phyloP scores from a whole-genome alignment of 2,797 vertebrate genomes.

The Gobionotothen gibberifrons region DNA sequence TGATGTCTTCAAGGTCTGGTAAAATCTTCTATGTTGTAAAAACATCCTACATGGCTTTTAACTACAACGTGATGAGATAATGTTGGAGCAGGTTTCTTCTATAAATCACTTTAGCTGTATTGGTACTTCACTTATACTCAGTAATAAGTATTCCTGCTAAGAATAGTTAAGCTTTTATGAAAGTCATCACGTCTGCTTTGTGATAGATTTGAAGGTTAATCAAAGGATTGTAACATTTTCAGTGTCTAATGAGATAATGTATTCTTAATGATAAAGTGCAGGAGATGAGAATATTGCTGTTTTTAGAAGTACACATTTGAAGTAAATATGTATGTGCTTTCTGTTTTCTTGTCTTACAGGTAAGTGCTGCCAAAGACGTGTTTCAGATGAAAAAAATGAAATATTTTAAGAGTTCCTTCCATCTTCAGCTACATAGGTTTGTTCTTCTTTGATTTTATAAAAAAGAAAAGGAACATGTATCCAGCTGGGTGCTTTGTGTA shows the following conservation, averaged over 20 bases:
- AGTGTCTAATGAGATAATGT: background rate
- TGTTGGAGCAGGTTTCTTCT: background rate
- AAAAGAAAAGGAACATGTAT: slow-evolving; percentile 11
- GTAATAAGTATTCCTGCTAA: background rate
- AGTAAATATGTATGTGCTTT: background rate
- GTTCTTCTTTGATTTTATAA: slow-evolving; percentile 21
- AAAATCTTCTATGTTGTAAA: background rate
- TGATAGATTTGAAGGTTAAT: background rate
- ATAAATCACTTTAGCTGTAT: background rate
- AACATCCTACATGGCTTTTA: background rate
- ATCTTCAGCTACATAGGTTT: slow-evolving; percentile 28
- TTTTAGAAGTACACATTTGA: background rate
- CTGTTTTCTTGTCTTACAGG: slow-evolving; percentile 25
- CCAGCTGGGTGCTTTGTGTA: slow-evolving; percentile 31
- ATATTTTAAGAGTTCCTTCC: slow-evolving; percentile 3
- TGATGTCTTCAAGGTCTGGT: background rate
- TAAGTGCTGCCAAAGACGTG: slow-evolving; percentile 24
- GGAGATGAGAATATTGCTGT: background rate
- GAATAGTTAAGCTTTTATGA: too few species aligned
- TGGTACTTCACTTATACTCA: background rate
- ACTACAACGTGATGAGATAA: slow-evolving; percentile 14
- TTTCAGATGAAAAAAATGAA: background rate
- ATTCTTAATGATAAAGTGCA: background rate
- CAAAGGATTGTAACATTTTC: background rate
- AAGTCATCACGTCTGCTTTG: background rate